A percentile compares a stretch with the other conserved stretches of the same genome.
These are phyloP conservation scores for Apodemus sylvaticus DNA, from an alignment of 2,113 vertebrate genomes.

Conservation along the genomic window DNA sequence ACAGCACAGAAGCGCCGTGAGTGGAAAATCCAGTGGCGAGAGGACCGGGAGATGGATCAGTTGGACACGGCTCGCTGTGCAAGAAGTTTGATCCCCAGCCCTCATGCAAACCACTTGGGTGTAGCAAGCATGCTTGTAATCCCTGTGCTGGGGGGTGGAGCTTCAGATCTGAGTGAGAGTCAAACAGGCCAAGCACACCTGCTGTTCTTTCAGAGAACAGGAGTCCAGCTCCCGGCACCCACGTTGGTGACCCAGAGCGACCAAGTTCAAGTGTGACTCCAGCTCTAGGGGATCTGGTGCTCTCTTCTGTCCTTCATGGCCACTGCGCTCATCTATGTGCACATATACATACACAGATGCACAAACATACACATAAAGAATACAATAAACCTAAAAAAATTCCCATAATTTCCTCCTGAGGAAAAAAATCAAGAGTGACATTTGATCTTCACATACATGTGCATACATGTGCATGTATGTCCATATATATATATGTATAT, in stretches of 20 bases:
- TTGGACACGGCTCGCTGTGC: neutral
- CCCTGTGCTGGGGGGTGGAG: neutral
- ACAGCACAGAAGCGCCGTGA: rapidly evolving
- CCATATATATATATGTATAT: no score
- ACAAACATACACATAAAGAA: no score
- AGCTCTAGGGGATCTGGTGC: neutral
- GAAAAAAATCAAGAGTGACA: neutral
- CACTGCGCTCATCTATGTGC: no score
- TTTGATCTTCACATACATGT: neutral
- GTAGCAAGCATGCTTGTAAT: neutral
- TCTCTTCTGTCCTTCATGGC: neutral
- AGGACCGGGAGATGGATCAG: neutral
- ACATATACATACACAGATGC: neutral
- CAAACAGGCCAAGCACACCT: no score
- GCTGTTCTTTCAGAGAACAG: neutral
- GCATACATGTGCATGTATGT: neutral
- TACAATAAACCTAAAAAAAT: neutral
- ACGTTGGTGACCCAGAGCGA: no score
- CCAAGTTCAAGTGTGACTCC: neutral
- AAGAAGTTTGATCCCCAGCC: neutral
- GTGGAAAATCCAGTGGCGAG: neutral
- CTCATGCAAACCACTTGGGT: neutral
- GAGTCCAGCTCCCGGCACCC: neutral
- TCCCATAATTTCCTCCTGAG: neutral
- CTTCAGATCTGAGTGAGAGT: neutral